These are phyloP conservation scores for Tipula helvola DNA, from an alignment of 2,888 invertebrate genomes.

Conservation along the genomic window DNA sequence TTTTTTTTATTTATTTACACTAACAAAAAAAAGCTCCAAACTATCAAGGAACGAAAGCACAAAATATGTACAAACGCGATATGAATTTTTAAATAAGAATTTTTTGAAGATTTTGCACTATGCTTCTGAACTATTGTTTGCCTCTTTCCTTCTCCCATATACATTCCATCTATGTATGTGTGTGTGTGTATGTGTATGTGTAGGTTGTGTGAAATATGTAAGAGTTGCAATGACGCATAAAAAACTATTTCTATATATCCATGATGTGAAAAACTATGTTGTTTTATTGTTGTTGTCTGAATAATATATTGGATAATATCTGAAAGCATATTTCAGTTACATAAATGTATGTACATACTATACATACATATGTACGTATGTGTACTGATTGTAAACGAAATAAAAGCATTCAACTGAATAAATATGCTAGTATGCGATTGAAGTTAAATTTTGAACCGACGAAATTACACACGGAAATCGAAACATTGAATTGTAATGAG, in stretches of 20 bases:
- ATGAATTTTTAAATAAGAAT: slow-evolving; percentile 4
- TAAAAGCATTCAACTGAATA: background rate
- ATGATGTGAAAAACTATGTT: background rate
- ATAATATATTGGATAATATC: background rate
- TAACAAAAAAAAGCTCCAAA: background rate
- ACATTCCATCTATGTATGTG: background rate
- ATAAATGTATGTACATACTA: background rate
- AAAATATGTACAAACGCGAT: background rate
- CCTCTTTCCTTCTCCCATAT: background rate
- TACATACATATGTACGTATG: background rate
- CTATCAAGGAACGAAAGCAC: background rate
- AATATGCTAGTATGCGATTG: background rate
- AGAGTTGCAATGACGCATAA: background rate
- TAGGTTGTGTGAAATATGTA: background rate
- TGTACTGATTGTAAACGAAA: background rate
- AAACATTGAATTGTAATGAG: background rate
- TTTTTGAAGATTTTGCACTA: background rate
- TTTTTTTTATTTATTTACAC: background rate
- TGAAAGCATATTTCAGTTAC: background rate
- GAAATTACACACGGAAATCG: background rate
- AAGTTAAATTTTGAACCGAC: background rate
- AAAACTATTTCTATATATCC: background rate
- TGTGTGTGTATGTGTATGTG: background rate
- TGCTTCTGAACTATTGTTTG: background rate
- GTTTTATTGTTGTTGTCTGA: background rate